A percentile compares a stretch with the other conserved stretches of the same genome.
Evolutionary conservation across 2,888 invertebrate genomes (phyloP).

Genomic region (Aphodius granarius): DNA sequence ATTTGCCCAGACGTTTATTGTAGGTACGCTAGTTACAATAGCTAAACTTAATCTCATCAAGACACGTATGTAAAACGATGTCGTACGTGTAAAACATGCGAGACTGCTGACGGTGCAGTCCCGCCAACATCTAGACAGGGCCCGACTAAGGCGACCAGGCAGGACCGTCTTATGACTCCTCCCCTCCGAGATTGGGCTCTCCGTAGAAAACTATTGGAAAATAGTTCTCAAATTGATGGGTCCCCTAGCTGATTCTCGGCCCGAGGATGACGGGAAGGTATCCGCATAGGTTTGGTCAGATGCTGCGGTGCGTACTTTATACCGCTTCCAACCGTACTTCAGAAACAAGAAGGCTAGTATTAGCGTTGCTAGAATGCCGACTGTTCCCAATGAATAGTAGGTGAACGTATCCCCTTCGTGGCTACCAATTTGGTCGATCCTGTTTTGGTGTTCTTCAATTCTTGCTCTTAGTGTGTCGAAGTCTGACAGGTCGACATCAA

Average conservation of each 20-base stretch:
- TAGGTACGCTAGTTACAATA: no score
- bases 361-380: neutral
- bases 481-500: neutral
- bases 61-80: no score
- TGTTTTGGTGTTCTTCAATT: neutral
- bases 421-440: neutral
- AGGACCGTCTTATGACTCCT: neutral
- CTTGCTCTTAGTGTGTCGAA: neutral
- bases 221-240: neutral
- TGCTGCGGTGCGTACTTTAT: neutral
- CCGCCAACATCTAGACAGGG: neutral
- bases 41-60: no score
- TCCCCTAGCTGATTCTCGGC: neutral
- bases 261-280: neutral
- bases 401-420: neutral
- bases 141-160: neutral
- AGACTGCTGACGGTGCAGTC: neutral
- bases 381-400: neutral
- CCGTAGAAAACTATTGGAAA: neutral
- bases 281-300: neutral
- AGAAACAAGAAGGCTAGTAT: neutral
- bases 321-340: neutral
- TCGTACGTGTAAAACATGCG: no score
- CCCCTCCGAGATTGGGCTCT: neutral
- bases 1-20: no score